A percentile compares a stretch with the other conserved stretches of the same genome.
Conservation (phyloP, 1,140 invertebrate species). For the Tetragnatha versicolor region DNA sequence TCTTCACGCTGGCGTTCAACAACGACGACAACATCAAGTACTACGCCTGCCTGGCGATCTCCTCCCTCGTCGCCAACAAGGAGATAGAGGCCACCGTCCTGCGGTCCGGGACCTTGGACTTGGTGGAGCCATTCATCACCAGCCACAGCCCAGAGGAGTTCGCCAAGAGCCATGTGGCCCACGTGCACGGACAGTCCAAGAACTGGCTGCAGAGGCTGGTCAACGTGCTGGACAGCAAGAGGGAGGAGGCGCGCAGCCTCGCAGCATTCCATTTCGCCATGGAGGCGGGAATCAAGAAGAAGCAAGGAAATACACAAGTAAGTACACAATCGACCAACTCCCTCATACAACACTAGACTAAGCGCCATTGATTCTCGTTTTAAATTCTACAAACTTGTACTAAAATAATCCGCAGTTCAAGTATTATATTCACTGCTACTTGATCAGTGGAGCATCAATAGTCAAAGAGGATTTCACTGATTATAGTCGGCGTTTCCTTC, state of each 20-base stretch:
- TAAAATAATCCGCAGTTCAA: too few species aligned
- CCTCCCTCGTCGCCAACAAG: slow-evolving; percentile 95
- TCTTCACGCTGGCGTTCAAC: slow-evolving; percentile 96
- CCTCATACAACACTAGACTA: too few species aligned
- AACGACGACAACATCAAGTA: slow-evolving; percentile 97
- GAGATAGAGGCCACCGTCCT: slow-evolving; percentile 96
- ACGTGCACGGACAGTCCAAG: slow-evolving; percentile 95
- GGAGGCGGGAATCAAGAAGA: slow-evolving; percentile 97
- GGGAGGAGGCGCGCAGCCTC: slow-evolving; percentile 93
- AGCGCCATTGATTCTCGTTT: too few species aligned
- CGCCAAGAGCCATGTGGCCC: slow-evolving; percentile 84
- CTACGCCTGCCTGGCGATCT: slow-evolving; percentile 97
- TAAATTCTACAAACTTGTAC: too few species aligned
- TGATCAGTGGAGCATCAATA: too few species aligned
- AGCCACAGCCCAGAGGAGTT: slow-evolving; percentile 94
- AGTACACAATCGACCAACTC: too few species aligned
- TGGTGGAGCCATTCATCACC: slow-evolving; percentile 96
- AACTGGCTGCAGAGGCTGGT: slow-evolving; percentile 94
- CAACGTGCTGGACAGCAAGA: slow-evolving; percentile 92
- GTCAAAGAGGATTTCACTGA: too few species aligned
- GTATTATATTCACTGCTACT: too few species aligned
- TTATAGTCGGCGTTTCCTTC: too few species aligned
- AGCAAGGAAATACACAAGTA: slow-evolving; percentile 89
- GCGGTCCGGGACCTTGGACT: slow-evolving; percentile 91
- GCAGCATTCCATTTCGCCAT: slow-evolving; percentile 99